Base-by-base conservation (phyloP, 2,797 vertebrate genomes). In the Ambastaia sidthimunki region DNA sequence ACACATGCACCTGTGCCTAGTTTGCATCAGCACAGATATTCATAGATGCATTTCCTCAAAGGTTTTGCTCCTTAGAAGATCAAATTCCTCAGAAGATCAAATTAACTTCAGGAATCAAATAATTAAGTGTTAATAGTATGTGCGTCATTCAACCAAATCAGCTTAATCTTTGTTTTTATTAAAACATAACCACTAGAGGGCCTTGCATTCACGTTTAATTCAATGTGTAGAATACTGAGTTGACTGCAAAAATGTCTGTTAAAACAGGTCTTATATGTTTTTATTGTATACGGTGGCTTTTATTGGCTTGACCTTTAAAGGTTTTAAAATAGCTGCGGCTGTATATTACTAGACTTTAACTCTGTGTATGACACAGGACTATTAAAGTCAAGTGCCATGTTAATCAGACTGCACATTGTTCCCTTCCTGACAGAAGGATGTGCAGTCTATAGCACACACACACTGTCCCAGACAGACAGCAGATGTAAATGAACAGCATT, bases 141-240 rank as follows among this genome's bases (percentile, higher is more conserved):
- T 60, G 57, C 12, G 4, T 60, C 57, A 60, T 60, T 13, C 23
- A 28, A 16, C 25, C 23, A 21, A 21, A 57, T 57, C 12, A 23
- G 55, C 10, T 23, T 57, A 52, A 10, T 57, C 55, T 23, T 57
- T 12, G 28, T 82, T 71, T 13, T 44, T 76, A 21, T 48, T 62
- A 18, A 11, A 15, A 60, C 62, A 54, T 55, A 31, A 77, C 82
- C 85, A 84, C 77, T 78, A 86, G 82, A 84, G 74, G 80, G 85
- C 71, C 55, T 76, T 82, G 47, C 7, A 71, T 37, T 57, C 76
- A n/a, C 31, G 71, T 65, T 71, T 41, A 57, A 62, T 75, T 57
- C 2, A 50, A 19, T 62, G 44, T 23, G 18, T 34, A 41, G 15
- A 13, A 66, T 54, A 11, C 47, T 63, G 9, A 55, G 16, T 0